Evolutionary conservation across 1,140 invertebrate species (phyloP).

Genomic region (Drosophila chauvacae): DNA sequence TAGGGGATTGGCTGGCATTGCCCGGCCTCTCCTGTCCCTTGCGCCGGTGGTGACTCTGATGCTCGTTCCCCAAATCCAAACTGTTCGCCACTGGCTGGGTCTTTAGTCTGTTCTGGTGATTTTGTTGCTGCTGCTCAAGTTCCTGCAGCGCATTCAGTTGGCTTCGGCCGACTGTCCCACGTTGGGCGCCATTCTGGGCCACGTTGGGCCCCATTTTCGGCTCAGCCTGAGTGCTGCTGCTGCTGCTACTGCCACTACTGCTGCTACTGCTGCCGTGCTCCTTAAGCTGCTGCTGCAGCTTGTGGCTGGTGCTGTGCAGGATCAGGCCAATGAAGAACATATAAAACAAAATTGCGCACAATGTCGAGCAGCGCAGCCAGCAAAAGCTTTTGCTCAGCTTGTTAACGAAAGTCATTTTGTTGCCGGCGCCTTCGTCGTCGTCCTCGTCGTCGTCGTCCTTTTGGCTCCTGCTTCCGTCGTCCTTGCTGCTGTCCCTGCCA

Average conservation of each 20-base stretch:
- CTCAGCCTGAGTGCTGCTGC: conserved; percentile 21
- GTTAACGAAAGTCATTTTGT: conserved; percentile 83
- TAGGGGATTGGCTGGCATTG: conserved; percentile 58
- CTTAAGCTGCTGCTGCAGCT: conserved; percentile 69
- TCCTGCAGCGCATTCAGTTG: conserved; percentile 48
- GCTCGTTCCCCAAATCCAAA: conserved; percentile 55
- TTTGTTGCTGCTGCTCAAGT: conserved; percentile 56
- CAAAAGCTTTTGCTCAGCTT: conserved; percentile 84
- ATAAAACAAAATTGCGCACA: conserved; percentile 84
- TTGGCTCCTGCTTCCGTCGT: conserved; percentile 5
- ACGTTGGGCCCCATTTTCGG: conserved; percentile 53
- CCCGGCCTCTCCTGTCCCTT: conserved; percentile 50
- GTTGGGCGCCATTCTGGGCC: conserved; percentile 47
- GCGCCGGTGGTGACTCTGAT: conserved; percentile 2
- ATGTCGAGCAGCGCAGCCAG: conserved; percentile 82
- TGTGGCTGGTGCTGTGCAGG: conserved; percentile 80
- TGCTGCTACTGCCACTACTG: conserved; percentile 36
- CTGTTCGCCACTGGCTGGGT: conserved; percentile 51
- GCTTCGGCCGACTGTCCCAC: no score
- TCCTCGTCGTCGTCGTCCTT: conserved; percentile 1
- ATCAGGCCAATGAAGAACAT: conserved; percentile 84
- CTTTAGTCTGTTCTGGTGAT: conserved; percentile 31
- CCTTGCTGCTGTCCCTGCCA: conserved; percentile 12
- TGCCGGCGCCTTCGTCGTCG: conserved; percentile 28
- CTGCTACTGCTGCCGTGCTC: conserved; percentile 42